These are phyloP conservation scores for Ennomos quercinarius DNA, from an alignment of 2,888 invertebrate genomes.

Conservation along the genomic window DNA sequence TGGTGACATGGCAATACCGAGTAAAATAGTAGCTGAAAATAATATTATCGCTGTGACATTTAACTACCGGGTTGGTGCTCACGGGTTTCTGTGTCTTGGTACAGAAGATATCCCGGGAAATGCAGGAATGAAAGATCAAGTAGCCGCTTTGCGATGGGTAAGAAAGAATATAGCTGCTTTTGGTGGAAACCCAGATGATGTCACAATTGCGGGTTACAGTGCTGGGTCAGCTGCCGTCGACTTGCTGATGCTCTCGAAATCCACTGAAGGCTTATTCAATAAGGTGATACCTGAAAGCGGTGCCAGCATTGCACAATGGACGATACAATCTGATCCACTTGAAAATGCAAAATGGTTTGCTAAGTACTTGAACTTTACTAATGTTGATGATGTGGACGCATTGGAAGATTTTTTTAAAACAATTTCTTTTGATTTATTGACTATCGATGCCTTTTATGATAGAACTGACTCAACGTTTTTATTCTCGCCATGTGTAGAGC, in stretches of 20 bases:
- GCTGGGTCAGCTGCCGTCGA: conserved; percentile 57
- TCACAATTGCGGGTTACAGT: conserved; percentile 58
- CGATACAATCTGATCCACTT: conserved; percentile 54
- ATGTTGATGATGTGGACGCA: conserved; percentile 49
- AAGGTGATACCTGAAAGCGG: conserved; percentile 63
- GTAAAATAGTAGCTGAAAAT: conserved; percentile 35
- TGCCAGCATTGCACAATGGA: conserved; percentile 41
- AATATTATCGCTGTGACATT: conserved; percentile 16
- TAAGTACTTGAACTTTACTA: conserved; percentile 41
- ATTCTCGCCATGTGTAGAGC: conserved; percentile 15
- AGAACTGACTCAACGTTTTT: conserved; percentile 16
- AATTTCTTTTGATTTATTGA: conserved; percentile 45
- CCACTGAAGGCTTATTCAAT: conserved; percentile 54
- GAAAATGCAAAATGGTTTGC: conserved; percentile 52
- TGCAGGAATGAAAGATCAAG: conserved; percentile 67
- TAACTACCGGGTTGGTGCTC: conserved; percentile 27
- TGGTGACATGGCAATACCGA: conserved; percentile 35
- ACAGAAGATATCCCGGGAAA: conserved; percentile 62
- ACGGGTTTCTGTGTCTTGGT: conserved; percentile 64
- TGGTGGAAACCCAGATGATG: conserved; percentile 56
- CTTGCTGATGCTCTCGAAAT: conserved; percentile 52
- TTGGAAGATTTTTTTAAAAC: conserved; percentile 59
- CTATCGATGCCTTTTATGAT: conserved; percentile 33
- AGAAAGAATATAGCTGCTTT: conserved; percentile 59
- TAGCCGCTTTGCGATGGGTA: conserved; percentile 60